phyloP scores from a whole-genome alignment of 2,113 vertebrate genomes.

The Vombatus ursinus region DNA sequence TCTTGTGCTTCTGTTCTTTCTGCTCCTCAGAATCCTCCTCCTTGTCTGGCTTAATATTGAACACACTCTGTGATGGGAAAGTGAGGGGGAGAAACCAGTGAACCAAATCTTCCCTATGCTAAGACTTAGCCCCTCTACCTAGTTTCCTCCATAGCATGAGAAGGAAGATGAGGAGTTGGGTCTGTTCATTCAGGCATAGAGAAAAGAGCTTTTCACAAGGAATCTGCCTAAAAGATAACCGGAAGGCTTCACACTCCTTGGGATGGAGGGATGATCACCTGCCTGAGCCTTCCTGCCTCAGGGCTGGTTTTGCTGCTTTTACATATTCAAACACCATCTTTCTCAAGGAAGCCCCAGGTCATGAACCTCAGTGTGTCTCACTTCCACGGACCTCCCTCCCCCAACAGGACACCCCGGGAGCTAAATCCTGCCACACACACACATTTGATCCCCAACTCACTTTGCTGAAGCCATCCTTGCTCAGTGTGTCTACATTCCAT shows the following conservation, averaged over 20 bases:
- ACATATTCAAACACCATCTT: background rate
- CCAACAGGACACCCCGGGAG: background rate
- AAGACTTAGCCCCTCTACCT: background rate
- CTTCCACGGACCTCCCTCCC: background rate
- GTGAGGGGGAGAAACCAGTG: background rate
- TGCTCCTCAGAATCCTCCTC: slow-evolving; percentile 91
- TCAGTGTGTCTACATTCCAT: slow-evolving; percentile 94
- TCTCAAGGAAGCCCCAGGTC: background rate
- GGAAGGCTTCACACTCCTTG: background rate
- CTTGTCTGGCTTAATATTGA: slow-evolving; percentile 87
- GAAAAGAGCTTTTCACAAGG: background rate
- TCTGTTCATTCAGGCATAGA: background rate
- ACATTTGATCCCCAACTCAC: slow-evolving; percentile 73
- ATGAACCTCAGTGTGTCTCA: background rate
- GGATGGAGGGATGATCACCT: background rate
- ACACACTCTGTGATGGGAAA: slow-evolving; percentile 85
- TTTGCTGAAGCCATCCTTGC: slow-evolving; percentile 95
- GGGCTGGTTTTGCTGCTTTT: background rate
- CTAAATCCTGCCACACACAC: background rate
- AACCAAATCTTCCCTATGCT: background rate
- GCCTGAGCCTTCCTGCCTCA: background rate
- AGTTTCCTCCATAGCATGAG: background rate
- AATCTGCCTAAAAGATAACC: background rate
- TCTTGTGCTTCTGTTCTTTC: slow-evolving; percentile 93
- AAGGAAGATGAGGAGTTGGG: background rate